phyloP scores from a whole-genome alignment of 1,140 invertebrate genomes.

The Sminthurides bifidus region DNA sequence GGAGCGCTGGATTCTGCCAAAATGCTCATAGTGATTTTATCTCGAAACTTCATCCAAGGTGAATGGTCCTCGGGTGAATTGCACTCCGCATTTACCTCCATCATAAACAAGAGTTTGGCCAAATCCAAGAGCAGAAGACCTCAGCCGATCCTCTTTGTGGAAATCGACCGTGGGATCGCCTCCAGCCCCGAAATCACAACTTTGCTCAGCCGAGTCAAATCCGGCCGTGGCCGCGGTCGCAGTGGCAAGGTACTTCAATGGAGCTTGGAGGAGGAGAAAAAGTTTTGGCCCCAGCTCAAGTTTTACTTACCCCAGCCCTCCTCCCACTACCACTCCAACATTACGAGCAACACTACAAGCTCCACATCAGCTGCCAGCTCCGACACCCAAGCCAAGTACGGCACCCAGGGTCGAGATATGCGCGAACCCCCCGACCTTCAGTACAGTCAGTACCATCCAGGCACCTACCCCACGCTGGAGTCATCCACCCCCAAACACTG shows the following conservation, averaged over 20 bases:
- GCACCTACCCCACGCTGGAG: neutral
- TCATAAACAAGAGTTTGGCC: slow-evolving; percentile 49
- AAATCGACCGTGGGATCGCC: slow-evolving; percentile 14
- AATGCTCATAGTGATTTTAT: slow-evolving; percentile 65
- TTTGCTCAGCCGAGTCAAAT: neutral
- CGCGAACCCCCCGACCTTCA: neutral
- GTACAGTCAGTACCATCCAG: neutral
- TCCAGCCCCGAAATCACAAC: slow-evolving; percentile 16
- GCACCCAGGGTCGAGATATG: neutral
- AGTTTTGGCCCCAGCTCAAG: slow-evolving; percentile 24
- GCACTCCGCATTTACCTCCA: slow-evolving; percentile 70
- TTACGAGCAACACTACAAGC: slow-evolving; percentile 29
- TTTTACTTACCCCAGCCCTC: slow-evolving; percentile 25
- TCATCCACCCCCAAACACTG: neutral
- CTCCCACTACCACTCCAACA: slow-evolving; percentile 21
- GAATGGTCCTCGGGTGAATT: slow-evolving; percentile 80
- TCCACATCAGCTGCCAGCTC: slow-evolving; percentile 17
- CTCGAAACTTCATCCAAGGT: slow-evolving; percentile 71
- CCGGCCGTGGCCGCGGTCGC: slow-evolving; percentile 10
- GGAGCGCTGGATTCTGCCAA: slow-evolving; percentile 24
- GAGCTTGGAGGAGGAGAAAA: slow-evolving; percentile 11
- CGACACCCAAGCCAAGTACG: slow-evolving; percentile 8
- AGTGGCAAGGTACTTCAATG: slow-evolving; percentile 11
- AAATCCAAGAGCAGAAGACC: slow-evolving; percentile 11
- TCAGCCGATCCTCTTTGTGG: slow-evolving; percentile 21